Evolutionary conservation across 2,888 invertebrate genomes (phyloP), one percentile per base, ranked within the genome.

Genomic region (Steromphala cineraria): DNA sequence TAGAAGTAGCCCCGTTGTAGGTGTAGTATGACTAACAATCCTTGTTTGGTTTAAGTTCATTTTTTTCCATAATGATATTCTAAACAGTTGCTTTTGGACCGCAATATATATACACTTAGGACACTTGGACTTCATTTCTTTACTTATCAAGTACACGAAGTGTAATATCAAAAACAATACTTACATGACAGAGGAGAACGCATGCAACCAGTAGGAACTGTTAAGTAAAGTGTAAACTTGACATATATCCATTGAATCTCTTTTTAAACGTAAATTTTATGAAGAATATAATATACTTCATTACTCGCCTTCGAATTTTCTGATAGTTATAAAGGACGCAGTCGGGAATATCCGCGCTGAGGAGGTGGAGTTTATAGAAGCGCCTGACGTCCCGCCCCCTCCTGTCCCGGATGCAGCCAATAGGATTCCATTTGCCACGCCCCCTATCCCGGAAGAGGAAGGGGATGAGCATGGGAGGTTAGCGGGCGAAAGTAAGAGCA

Each of bases 381-480:
- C 84, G 21, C 79, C 80, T 40, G 88, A 86, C 4, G 87, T 88
- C 36, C 85, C 86, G 0, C 90, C 90, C 1, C 90, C 89, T 17
- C 90, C 89, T 2, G 83, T 90, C n/a, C 91, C 91, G 0, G 90
- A 91, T 7, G 85, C 87, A 4, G 89, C 91, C n/a, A 86, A 87
- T 28, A 82, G 90, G 79, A 88, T 91, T 67, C 91, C 89, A 40
- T 89, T 86, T 75, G 90, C 90, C 79, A 89, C 89, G 74, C 89
- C 89, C 15, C 88, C 87, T 52, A 85, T 89, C 10, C 89, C 89
- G 62, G 88, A 86, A 24, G 90, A 90, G 62, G 90, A 90, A 31
- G 87, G 87, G n/a, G 87, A 87, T 10, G 85, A 85, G 5, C 24
- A 46, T 8, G 31, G 52, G 0, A 55, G 31, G n/a, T 4, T 40